Evolutionary conservation across 92 coral and sea anemone species (phyloP).

Genomic region (Pocillopora meandrina): DNA sequence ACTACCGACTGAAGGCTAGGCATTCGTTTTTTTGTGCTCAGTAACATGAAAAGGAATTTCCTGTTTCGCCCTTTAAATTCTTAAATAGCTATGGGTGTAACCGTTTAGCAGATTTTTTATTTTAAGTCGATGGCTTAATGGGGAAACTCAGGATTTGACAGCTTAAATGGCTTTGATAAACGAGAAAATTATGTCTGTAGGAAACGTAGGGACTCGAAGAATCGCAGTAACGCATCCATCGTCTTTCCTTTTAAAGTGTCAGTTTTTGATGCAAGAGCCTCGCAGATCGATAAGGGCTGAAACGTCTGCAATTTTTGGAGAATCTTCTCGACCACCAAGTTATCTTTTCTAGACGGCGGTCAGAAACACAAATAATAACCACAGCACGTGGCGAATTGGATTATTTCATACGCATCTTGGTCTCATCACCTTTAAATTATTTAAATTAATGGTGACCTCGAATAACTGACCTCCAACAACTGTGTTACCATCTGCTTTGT

Average conservation of each 20-base stretch:
- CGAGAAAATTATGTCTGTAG: not conserved
- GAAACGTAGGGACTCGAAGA: not conserved
- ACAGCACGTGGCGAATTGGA: not conserved
- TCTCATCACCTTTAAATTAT: slow-evolving; percentile 18
- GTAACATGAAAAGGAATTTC: slow-evolving; percentile 11
- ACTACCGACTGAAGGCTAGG: not conserved
- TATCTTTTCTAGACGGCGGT: not conserved
- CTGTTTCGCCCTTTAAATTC: slow-evolving; percentile 36
- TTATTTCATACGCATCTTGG: not conserved
- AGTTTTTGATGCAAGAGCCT: not conserved
- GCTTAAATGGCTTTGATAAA: slow-evolving; percentile 18
- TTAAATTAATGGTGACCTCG: slow-evolving; percentile 14
- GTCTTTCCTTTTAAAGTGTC: not conserved
- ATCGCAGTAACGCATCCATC: slow-evolving; percentile 2
- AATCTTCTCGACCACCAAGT: not conserved
- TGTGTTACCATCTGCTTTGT: not conserved
- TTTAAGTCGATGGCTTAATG: not conserved
- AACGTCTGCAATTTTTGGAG: not conserved
- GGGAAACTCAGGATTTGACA: not conserved
- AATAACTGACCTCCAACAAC: not conserved
- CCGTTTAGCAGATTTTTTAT: slow-evolving; percentile 1
- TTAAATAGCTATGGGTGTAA: not conserved
- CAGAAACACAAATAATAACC: slow-evolving; percentile 8
- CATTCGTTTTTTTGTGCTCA: not conserved
- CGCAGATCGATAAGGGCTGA: not conserved